A percentile compares a stretch with the other conserved stretches of the same genome.
phyloP scores from a whole-genome alignment of 2,888 invertebrate genomes.

The Caenorhabditis doughertyi region DNA sequence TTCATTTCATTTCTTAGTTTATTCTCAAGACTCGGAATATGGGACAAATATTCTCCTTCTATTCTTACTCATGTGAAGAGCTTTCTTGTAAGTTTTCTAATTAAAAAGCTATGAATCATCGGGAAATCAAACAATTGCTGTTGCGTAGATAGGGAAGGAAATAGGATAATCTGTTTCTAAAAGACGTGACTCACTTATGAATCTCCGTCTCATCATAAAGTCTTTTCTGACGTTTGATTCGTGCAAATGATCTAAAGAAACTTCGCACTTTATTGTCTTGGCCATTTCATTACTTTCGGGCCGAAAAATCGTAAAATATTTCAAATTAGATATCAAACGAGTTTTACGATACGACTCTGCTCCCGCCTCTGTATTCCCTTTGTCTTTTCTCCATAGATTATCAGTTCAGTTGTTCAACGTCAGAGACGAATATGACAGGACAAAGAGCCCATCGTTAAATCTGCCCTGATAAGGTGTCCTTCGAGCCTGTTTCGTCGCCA shows the following conservation, averaged over 20 bases:
- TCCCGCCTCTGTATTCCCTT: conserved; percentile 23
- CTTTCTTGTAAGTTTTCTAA: conserved; percentile 10
- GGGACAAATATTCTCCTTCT: conserved; percentile 23
- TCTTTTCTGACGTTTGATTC: too few relatives aligned
- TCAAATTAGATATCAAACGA: background rate
- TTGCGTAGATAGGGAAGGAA: too few relatives aligned
- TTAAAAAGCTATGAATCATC: too few relatives aligned
- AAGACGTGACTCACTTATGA: background rate
- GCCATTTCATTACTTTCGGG: too few relatives aligned
- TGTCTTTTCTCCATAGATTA: background rate
- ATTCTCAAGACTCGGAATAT: background rate
- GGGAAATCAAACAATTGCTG: too few relatives aligned
- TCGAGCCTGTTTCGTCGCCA: conserved; percentile 9
- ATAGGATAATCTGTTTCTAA: background rate
- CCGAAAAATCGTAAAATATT: background rate
- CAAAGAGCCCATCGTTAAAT: conserved; percentile 36
- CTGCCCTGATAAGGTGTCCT: conserved; percentile 17
- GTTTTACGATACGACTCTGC: background rate
- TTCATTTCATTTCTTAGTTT: background rate
- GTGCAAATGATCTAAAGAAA: too few relatives aligned
- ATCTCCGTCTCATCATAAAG: background rate
- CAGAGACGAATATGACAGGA: conserved; percentile 25
- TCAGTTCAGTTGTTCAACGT: background rate
- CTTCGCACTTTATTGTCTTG: too few relatives aligned
- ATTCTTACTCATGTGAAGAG: background rate